phyloP scores from a whole-genome alignment of 2,888 invertebrate species.

The Drosophila recens region DNA sequence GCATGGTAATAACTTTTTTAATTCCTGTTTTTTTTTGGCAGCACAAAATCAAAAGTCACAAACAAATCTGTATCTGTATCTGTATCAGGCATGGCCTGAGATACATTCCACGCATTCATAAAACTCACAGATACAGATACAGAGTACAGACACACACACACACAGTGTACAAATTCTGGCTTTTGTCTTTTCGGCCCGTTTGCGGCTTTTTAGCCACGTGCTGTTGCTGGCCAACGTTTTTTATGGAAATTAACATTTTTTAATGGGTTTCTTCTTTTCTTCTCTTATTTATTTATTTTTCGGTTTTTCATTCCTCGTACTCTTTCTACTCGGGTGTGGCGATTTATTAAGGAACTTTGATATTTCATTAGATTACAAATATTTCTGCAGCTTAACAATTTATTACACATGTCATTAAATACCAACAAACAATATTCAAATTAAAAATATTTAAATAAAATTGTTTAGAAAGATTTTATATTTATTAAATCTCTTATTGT shows the following conservation, averaged over 20 bases:
- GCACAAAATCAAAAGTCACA: conserved; percentile 35
- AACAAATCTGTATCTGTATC: background rate
- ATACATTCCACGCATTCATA: conserved; percentile 41
- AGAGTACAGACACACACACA: conserved; percentile 2
- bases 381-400: background rate
- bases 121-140: conserved; percentile 13
- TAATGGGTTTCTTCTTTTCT: conserved; percentile 59
- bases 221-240: conserved; percentile 49
- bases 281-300: conserved; percentile 22
- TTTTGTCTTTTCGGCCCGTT: conserved; percentile 41
- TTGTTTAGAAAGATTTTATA: no score
- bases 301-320: background rate
- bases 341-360: background rate
- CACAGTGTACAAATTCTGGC: conserved; percentile 24
- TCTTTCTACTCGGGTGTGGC: background rate
- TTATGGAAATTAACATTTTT: conserved; percentile 76
- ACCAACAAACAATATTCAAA: no score
- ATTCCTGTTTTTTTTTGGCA: conserved; percentile 35
- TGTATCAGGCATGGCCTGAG: conserved; percentile 7
- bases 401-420: background rate
- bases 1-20: conserved; percentile 33
- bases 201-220: conserved; percentile 71
- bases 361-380: background rate
- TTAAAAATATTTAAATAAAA: no score
- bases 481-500: no score